Percentiles rank a stretch among this genome's conserved stretches.
Conservation (phyloP, 1,140 invertebrate genomes). For the Philotrypesis tridentata region DNA sequence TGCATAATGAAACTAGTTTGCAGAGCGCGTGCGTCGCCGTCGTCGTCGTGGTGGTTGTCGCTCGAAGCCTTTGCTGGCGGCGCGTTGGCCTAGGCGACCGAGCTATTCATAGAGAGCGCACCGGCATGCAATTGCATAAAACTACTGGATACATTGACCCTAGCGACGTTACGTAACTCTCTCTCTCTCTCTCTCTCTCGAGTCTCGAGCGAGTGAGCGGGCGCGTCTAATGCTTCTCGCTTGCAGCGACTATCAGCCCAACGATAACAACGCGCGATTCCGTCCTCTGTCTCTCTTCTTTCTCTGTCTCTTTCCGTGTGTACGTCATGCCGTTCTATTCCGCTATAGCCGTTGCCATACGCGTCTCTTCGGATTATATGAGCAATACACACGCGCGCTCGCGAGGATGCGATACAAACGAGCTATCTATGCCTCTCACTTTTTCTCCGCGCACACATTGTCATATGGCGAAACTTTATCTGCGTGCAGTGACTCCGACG, state of each 20-base stretch:
- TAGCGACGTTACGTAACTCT: slow-evolving; percentile 65
- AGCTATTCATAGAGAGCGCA: slow-evolving; percentile 71
- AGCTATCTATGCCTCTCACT: too few species aligned
- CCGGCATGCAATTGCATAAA: slow-evolving; percentile 72
- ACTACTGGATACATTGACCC: slow-evolving; percentile 71
- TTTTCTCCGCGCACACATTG: too few species aligned
- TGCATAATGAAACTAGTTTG: slow-evolving; percentile 48
- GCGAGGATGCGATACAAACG: too few species aligned
- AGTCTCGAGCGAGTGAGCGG: too few species aligned
- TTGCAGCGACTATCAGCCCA: slow-evolving; percentile 61
- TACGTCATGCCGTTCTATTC: too few species aligned
- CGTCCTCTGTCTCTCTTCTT: slow-evolving; percentile 32
- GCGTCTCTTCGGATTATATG: slow-evolving; percentile 34
- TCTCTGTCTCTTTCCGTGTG: too few species aligned
- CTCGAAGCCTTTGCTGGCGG: slow-evolving; percentile 31
- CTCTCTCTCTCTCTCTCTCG: not conserved
- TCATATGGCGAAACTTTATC: slow-evolving; percentile 52
- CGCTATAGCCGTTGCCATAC: not conserved
- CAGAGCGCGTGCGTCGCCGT: too few species aligned
- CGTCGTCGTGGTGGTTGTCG: slow-evolving; percentile 57
- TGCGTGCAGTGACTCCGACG: slow-evolving; percentile 55
- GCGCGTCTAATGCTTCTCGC: slow-evolving; percentile 57
- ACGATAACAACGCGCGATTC: slow-evolving; percentile 57
- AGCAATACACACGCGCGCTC: too few species aligned
- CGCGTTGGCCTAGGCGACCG: slow-evolving; percentile 12